phyloP scores from a whole-genome alignment of 2,113 vertebrate species.

The Brevimyrus niger region DNA sequence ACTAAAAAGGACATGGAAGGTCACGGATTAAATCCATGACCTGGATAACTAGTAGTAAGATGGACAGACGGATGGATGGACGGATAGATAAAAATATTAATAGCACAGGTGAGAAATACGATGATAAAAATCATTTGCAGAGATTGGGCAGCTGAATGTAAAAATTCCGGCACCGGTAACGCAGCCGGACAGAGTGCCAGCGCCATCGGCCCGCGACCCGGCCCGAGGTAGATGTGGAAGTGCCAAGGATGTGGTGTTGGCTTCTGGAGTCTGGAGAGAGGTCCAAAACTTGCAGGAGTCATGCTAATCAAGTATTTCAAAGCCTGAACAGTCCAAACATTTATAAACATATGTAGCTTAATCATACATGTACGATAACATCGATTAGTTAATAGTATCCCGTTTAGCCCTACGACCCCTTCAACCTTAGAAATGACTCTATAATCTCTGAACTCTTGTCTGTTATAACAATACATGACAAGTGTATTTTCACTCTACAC shows the following conservation, averaged over 20 bases:
- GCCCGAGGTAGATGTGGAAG: not conserved
- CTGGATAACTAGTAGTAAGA: not conserved
- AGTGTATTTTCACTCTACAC: constrained; percentile 7
- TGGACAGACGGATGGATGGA: not conserved
- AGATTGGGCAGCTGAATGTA: not conserved
- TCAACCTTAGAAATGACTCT: not conserved
- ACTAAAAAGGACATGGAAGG: not conserved
- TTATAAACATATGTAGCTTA: not conserved
- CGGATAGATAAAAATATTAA: not conserved
- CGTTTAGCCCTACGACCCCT: not conserved
- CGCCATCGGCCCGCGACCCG: not conserved
- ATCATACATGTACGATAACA: not conserved
- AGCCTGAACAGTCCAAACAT: not conserved
- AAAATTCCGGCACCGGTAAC: not conserved
- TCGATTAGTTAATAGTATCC: not conserved
- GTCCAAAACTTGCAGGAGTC: not conserved
- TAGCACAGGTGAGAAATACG: not conserved
- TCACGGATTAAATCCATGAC: not conserved
- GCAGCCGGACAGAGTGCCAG: not conserved
- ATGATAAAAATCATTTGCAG: not conserved
- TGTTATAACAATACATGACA: constrained; percentile 9
- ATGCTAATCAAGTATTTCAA: not conserved
- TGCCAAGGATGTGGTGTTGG: not conserved
- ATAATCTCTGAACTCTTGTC: not conserved
- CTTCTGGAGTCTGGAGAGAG: not conserved